Base-by-base conservation (phyloP, 2,888 invertebrate species). In the Polydrusus tereticollis region DNA sequence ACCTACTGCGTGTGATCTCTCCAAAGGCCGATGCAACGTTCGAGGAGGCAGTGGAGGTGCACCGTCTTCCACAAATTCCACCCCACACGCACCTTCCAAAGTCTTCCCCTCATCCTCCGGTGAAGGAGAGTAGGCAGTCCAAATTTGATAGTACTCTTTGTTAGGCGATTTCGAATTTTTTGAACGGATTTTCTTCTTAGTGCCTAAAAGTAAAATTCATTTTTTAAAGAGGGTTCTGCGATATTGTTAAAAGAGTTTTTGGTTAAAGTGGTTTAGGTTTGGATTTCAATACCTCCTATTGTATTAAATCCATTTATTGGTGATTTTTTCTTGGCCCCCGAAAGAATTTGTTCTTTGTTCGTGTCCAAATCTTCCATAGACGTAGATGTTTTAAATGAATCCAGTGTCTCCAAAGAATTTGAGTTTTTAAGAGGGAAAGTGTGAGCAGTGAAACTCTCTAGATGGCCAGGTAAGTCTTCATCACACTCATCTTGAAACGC, bases 1-100 rank as follows among this genome's bases (percentile, higher is more conserved):
- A 70, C 79, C 80, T 26, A 85, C 74, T 72, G 82, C 85, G 75
- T 79, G 86, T 76, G 82, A 87, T 82, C 81, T 87, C 81, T 95
- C 94, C 75, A 95, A 86, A 10, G 95, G 94, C 77, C 91, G 90
- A 84, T 95, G 95, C 33, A 90, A 85, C 58, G 88, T 71, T 79
- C 92, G 88, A 33, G 93, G 93, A 50, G 94, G 94, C 77, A 93
- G 84, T 18, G 91, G 91, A 38, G 93, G 93, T 43, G 92, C 89
- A 33, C 58, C 58, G 67, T 87, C 85, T 74, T 60, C 64, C 10
- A 73, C 55, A 65, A 76, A 75, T 36, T 77, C 76, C 67, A 75
- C 70, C n/a, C 75, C 74, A 63, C 77, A 78, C 12, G 76, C 75
- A 21, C 71, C 74, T 29, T 79, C 79, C 74, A 75, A 43, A 64